Evolutionary conservation across 2,888 invertebrate genomes (phyloP), one percentile per base, ranked within the genome.

Genomic region (Gisinianus flammeolus): DNA sequence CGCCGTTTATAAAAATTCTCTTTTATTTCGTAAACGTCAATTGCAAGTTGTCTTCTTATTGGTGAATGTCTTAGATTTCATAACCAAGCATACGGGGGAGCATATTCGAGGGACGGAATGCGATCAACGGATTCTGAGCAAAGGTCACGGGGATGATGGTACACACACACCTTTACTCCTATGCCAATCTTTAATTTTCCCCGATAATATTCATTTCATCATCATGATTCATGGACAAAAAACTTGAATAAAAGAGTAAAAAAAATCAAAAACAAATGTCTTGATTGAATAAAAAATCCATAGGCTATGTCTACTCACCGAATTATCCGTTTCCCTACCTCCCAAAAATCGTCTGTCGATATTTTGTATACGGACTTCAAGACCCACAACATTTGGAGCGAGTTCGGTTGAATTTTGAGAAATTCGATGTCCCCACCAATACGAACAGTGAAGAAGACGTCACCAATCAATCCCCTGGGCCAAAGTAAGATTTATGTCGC

Each of bases 331-430:
- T 92, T 89, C 94, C 93, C 83, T 97, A 97, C 90, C 94, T 96
- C 89, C 93, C 93, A 86, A 96, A 97, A 90, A 93, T 96, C 87
- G 96, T 97, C 85, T 98, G 98, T 90, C 93, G 95, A 88, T 98
- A 97, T 90, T 97, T 96, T 90, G 93, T 98, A 88, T 98, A 98
- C 88, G 97, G 97, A 86, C 94, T 98, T 91, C 96, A 98, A 89
- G 98, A 98, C 89, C 92, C 93, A 82, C 96, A 97, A 88, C 94
- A 97, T 89, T 91, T 98, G 87, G 98, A 98, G 88, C 91, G 97
- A 86, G 97, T 97, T 82, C 92, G 93, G 84, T 90, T 98, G 85
- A 93, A 94, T 86, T 97, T 98, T 88, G 90, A 91, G 83, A 91
- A 92, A 87, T 96, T 97, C 89, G 93, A 94, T 87, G 95, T 98